Percentiles rank a stretch among this genome's conserved stretches.
Conservation (phyloP, 2,113 vertebrate species). For the Mugil cephalus region DNA sequence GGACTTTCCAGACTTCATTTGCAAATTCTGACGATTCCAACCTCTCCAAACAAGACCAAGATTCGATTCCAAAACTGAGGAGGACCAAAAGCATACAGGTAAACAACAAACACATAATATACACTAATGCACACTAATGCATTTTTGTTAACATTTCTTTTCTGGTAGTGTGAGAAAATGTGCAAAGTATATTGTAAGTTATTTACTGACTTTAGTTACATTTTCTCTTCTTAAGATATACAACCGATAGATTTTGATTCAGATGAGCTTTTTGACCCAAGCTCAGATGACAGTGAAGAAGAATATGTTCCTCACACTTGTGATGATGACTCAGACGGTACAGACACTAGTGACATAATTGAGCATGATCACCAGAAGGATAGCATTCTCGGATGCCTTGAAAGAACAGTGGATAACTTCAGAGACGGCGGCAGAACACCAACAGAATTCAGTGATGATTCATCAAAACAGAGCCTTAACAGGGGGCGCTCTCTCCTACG, state of each 20-base stretch:
- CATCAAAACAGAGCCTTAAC: neutral
- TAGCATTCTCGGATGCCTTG: neutral
- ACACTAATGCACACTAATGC: neutral
- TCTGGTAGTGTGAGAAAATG: neutral
- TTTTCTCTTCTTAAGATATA: constrained; percentile 13
- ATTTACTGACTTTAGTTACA: neutral
- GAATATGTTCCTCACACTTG: constrained; percentile 9
- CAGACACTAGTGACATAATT: neutral
- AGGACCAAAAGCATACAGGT: constrained; percentile 12
- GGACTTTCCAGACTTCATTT: no score
- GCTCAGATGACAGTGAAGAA: constrained; percentile 18
- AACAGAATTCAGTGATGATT: neutral
- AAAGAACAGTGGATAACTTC: neutral
- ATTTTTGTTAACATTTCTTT: neutral
- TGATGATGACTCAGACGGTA: neutral
- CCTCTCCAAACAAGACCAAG: neutral
- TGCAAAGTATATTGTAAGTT: neutral
- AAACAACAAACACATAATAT: neutral
- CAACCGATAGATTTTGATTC: neutral
- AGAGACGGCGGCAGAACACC: neutral
- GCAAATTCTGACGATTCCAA: no score
- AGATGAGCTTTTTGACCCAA: constrained; percentile 2
- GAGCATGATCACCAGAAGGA: neutral
- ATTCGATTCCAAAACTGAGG: neutral
- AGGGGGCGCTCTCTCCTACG: constrained; percentile 8